Evolutionary conservation across 2,888 invertebrate genomes (phyloP).

Genomic region (Fragum whitleyi): DNA sequence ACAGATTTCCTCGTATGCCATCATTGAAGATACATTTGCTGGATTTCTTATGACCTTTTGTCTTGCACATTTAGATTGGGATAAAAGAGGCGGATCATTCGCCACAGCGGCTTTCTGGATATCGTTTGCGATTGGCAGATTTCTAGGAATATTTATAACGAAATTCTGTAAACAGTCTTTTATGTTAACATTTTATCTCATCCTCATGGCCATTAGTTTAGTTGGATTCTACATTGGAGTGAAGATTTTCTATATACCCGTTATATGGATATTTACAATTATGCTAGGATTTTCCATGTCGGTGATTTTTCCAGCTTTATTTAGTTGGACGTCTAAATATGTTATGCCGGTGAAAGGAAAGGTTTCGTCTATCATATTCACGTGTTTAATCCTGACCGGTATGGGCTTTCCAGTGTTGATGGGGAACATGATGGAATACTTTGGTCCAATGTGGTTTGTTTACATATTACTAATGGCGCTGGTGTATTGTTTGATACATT

Average conservation of each 20-base stretch:
- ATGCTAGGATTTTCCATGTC: constrained; percentile 84
- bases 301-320: constrained; percentile 85
- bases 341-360: constrained; percentile 83
- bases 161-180: constrained; percentile 78
- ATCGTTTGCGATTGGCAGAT: constrained; percentile 83
- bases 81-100: constrained; percentile 78
- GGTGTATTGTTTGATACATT: constrained; percentile 23
- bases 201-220: constrained; percentile 53
- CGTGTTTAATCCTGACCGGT: constrained; percentile 83
- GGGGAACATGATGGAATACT: constrained; percentile 69
- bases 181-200: constrained; percentile 79
- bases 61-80: constrained; percentile 80
- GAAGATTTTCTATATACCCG: constrained; percentile 30
- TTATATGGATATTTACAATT: constrained; percentile 81
- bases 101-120: constrained; percentile 85
- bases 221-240: constrained; percentile 60
- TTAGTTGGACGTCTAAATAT: constrained; percentile 85
- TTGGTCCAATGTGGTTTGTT: constrained; percentile 66
- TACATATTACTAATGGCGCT: constrained; percentile 50
- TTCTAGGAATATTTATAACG: constrained; percentile 83
- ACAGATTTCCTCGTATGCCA: constrained; percentile 31
- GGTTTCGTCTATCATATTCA: constrained; percentile 83
- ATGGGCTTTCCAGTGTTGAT: constrained; percentile 83
- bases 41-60: constrained; percentile 83
- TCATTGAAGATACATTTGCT: constrained; percentile 84